Evolutionary conservation across 2,113 vertebrate species (phyloP).

Genomic region (Archocentrus centrarchus): DNA sequence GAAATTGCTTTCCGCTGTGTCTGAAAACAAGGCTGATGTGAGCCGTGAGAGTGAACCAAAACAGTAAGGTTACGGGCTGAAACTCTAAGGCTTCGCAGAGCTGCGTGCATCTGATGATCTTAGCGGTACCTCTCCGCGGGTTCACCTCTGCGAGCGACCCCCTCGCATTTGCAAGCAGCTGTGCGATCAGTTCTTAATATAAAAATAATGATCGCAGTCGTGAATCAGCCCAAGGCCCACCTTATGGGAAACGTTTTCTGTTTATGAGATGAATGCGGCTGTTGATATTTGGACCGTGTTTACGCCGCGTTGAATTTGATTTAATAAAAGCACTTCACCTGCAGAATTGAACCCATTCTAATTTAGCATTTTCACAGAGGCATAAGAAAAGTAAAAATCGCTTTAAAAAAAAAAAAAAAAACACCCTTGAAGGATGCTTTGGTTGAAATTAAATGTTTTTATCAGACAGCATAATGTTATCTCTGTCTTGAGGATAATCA

Average conservation of each 20-base stretch:
- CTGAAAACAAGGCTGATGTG: not conserved
- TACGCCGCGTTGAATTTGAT: conserved; percentile 18
- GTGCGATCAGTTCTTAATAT: not conserved
- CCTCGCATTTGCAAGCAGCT: not conserved
- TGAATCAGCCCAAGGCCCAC: not conserved
- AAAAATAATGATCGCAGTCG: not conserved
- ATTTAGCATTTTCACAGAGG: conserved; percentile 27
- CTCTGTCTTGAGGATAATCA: conserved; percentile 22
- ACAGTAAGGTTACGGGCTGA: not conserved
- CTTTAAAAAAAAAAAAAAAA: not conserved
- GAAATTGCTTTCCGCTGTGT: not conserved
- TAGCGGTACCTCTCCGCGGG: not conserved
- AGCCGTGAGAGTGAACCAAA: not conserved
- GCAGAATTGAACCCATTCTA: conserved; percentile 9
- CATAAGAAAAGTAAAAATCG: not conserved
- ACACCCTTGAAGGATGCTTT: conserved; percentile 17
- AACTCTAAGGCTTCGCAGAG: not conserved
- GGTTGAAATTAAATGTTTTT: conserved; percentile 4
- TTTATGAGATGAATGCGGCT: not conserved
- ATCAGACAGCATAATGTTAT: conserved; percentile 19
- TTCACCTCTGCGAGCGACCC: not conserved
- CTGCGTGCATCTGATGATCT: not conserved
- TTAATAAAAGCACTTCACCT: conserved; percentile 26
- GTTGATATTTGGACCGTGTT: not conserved
- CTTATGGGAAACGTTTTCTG: not conserved